A percentile compares a stretch with the other conserved stretches of the same genome.
Evolutionary conservation across 53 echinoderm and acorn worm genomes (phyloP).

Genomic region (Henricia sp.): DNA sequence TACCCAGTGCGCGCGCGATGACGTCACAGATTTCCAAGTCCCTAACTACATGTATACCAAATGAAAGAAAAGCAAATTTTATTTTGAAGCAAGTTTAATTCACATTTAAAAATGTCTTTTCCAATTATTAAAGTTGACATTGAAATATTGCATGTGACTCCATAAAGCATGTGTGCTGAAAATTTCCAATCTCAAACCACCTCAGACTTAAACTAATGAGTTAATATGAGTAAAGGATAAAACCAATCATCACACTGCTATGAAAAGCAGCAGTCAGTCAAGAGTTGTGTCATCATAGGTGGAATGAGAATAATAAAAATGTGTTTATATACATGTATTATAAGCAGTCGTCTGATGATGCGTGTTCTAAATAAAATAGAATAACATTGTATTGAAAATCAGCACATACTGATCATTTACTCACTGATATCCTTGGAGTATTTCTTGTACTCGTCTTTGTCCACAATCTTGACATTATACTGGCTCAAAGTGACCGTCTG

Average conservation of each 20-base stretch:
- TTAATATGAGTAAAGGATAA: conserved; percentile 11
- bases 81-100: background rate
- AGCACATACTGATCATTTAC: too few species aligned
- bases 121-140: too few species aligned
- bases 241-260: conserved; percentile 24
- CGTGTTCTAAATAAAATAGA: too few species aligned
- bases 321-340: background rate
- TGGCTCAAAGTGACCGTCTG: conserved; percentile 89
- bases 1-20: too few species aligned
- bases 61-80: background rate
- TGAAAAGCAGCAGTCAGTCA: conserved; percentile 50
- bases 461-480: conserved; percentile 74
- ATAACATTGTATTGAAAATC: too few species aligned
- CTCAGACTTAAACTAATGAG: conserved; percentile 99
- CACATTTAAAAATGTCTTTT: background rate
- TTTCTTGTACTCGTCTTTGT: conserved; percentile 89
- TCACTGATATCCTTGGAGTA: conserved; percentile 91
- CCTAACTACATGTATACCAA: too few species aligned
- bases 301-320: background rate
- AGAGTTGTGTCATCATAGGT: conserved; percentile 63
- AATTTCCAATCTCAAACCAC: conserved; percentile 7
- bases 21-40: too few species aligned
- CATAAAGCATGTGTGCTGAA: background rate
- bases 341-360: too few species aligned
- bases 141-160: too few species aligned